These are phyloP conservation scores for Escarpia spicata DNA, from an alignment of 2,888 invertebrate genomes.

Conservation along the genomic window DNA sequence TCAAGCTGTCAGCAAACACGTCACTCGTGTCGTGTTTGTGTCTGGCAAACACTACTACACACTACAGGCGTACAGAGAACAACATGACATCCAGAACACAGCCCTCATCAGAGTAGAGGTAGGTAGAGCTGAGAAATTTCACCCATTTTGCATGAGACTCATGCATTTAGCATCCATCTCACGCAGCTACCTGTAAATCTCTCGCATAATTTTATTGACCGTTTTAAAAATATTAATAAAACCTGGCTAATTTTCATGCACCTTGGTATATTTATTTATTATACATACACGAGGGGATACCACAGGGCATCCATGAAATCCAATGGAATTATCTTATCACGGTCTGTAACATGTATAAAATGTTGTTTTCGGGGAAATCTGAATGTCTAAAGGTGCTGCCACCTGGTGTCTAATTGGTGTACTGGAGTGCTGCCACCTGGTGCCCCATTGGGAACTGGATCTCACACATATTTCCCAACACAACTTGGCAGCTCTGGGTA, in stretches of 20 bases:
- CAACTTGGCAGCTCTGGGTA: slow-evolving; percentile 61
- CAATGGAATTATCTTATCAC: background rate
- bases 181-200: background rate
- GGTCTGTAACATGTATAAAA: background rate
- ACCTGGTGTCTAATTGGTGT: too few species aligned
- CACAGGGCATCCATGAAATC: background rate
- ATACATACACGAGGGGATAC: background rate
- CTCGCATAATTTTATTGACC: background rate
- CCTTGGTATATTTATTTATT: too few species aligned
- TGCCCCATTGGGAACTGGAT: too few species aligned
- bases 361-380: background rate
- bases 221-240: background rate
- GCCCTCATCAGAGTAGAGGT: slow-evolving; percentile 88
- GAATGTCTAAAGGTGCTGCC: too few species aligned
- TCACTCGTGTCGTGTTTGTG: slow-evolving; percentile 76
- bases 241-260: background rate
- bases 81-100: slow-evolving; percentile 73
- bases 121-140: slow-evolving; percentile 22
- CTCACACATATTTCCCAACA: too few species aligned
- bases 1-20: slow-evolving; percentile 70
- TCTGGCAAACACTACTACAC: slow-evolving; percentile 95
- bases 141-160: too few species aligned
- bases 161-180: background rate
- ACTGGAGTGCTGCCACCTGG: too few species aligned
- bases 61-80: slow-evolving; percentile 74